Evolutionary conservation across 53 echinoderm and acorn worm genomes (phyloP).

Genomic region (Echinometra lucunter): DNA sequence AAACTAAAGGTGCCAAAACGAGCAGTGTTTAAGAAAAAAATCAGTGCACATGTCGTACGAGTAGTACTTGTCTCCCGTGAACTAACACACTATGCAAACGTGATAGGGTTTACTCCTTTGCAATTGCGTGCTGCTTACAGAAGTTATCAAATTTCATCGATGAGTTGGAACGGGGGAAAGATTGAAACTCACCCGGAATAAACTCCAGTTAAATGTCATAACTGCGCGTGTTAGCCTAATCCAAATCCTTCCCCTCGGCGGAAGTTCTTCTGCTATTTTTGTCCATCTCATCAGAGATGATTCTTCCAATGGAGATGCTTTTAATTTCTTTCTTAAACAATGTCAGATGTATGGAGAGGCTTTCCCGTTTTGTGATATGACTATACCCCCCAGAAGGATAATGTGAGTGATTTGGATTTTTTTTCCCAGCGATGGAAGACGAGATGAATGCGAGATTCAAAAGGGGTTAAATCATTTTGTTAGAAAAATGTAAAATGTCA

Average conservation of each 20-base stretch:
- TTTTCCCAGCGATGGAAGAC: neutral
- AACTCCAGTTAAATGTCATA: constrained; percentile 53
- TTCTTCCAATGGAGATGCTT: neutral
- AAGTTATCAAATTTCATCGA: constrained; percentile 32
- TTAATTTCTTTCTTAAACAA: constrained; percentile 27
- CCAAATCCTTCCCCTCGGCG: neutral
- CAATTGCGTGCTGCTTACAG: neutral
- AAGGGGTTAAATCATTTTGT: neutral
- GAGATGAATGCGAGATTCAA: neutral
- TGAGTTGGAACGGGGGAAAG: neutral
- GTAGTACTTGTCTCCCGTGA: too few relatives aligned
- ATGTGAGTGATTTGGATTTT: neutral
- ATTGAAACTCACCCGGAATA: constrained; percentile 16
- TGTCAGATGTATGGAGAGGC: neutral
- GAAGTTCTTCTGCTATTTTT: constrained; percentile 24
- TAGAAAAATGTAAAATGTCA: neutral
- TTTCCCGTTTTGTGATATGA: neutral
- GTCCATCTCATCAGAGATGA: neutral
- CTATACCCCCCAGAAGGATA: neutral
- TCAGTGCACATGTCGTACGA: neutral
- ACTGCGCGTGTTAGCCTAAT: constrained; percentile 21
- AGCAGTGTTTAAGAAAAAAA: neutral
- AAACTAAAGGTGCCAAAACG: neutral
- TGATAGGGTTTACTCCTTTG: too few relatives aligned
- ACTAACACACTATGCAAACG: too few relatives aligned